phyloP scores from a whole-genome alignment of 2,797 vertebrate genomes.

The Podarcis lilfordi region DNA sequence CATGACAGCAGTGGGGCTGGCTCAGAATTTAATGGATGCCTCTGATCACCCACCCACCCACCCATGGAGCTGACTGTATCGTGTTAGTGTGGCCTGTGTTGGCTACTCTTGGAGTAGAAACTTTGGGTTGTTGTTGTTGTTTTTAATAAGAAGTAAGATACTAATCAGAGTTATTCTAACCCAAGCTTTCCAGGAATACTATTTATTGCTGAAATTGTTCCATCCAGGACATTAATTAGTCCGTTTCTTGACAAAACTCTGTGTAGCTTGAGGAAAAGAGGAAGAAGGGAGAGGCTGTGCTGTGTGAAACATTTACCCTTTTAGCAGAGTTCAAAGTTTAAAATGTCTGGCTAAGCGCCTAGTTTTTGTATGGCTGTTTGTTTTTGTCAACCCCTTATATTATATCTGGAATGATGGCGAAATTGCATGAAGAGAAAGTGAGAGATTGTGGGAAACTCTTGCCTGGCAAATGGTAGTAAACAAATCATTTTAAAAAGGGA shows the following conservation, averaged over 20 bases:
- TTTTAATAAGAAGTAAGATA: slow-evolving; percentile 36
- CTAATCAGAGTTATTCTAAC: slow-evolving; percentile 51
- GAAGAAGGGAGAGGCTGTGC: slow-evolving; percentile 64
- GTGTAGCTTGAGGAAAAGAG: slow-evolving; percentile 56
- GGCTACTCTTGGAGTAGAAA: background rate
- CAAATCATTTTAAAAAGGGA: slow-evolving; percentile 32
- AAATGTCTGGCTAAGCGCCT: slow-evolving; percentile 83
- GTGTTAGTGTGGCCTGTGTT: no score
- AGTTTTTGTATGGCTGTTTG: slow-evolving; percentile 67
- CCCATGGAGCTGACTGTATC: no score
- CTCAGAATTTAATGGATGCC: no score
- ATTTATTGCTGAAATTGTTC: slow-evolving; percentile 61
- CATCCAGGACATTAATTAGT: slow-evolving; percentile 56
- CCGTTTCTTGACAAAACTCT: slow-evolving; percentile 66
- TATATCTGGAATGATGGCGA: slow-evolving; percentile 51
- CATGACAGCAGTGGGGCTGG: no score
- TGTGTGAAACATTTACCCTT: slow-evolving; percentile 91
- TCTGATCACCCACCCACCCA: no score
- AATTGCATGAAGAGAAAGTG: slow-evolving; percentile 48
- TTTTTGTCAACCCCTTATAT: slow-evolving; percentile 59
- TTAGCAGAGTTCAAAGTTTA: slow-evolving; percentile 80
- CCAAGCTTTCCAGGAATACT: slow-evolving; percentile 61
- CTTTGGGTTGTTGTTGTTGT: slow-evolving; percentile 24
- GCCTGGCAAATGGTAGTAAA: background rate
- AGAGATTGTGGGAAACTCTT: slow-evolving; percentile 36